Evolutionary conservation across 2,113 vertebrate genomes (phyloP), one percentile per base, ranked within the genome.

Genomic region (Halcyon senegalensis): DNA sequence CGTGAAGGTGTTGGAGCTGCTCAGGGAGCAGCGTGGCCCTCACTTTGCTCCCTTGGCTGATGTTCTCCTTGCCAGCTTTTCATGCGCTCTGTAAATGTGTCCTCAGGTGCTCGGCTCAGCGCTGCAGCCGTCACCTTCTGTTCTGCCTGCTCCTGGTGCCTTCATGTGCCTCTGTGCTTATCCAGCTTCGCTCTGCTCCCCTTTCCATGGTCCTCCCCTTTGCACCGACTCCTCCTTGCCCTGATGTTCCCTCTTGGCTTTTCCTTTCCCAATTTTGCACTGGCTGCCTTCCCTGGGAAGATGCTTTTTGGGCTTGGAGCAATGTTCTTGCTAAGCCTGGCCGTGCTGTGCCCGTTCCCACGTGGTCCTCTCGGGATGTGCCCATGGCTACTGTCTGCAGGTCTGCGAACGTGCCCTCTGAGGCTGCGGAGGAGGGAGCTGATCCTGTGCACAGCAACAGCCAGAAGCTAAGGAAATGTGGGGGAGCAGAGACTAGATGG

Each of bases 51-150:
- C 43, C 58, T 59, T 46, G 66, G 51, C 51, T 72, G 66, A 43
- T 3, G 21, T 89, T 21, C 60, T 63, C 46, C 53, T 58, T 15
- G 27, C 23, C 37, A 27, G 28, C 50, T 58, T 69, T 51, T 23
- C 16, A 1, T 0, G 10, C 1, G 0, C 55, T 35, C 44, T 1
- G 20, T 24, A 11, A 20, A 16, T 44, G 60, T 56, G 67, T 60
- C 73, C 66, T 53, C 5, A 2, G 72, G 51, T 19, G 60, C 44
- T 44, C 73, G 1, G 7, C 60, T 60, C 30, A 1, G 58, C 1
- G 63, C 73, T 28, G 66, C 3, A 12, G 44, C 58, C 3, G 2
- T 55, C 72, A 15, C 7, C 62, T 53, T 37, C 70, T 63, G 64
- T 31, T 27, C 53, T 31, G 53, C 70, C 75, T 23, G 43, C 33